Percentiles rank a stretch among this genome's conserved stretches.
phyloP scores from a whole-genome alignment of 2,113 vertebrate species.

The Sylvilagus bachmani region DNA sequence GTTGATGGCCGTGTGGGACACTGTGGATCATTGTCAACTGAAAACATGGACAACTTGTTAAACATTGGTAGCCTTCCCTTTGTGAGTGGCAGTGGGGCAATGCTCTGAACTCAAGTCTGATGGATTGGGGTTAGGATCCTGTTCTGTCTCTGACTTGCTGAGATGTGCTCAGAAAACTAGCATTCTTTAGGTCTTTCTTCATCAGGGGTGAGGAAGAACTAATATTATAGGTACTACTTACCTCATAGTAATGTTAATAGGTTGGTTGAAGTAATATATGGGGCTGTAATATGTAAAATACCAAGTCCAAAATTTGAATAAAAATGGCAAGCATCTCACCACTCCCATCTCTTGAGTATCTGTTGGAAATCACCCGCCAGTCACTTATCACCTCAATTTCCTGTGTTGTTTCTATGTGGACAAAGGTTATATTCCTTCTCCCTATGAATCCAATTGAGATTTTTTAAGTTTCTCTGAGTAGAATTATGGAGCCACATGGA shows the following conservation, averaged over 20 bases:
- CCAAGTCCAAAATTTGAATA: not conserved
- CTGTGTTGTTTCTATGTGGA: fast-evolving
- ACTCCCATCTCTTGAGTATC: too few species aligned
- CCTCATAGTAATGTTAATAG: fast-evolving
- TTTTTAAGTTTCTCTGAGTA: not conserved
- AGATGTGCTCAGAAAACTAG: fast-evolving
- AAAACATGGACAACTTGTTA: not conserved
- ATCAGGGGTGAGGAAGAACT: not conserved
- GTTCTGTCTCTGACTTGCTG: not conserved
- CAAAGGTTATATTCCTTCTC: not conserved
- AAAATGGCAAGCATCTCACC: fast-evolving
- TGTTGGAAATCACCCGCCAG: fast-evolving
- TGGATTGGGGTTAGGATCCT: not conserved
- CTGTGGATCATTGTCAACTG: fast-evolving
- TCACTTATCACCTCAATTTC: not conserved
- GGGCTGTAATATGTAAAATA: not conserved
- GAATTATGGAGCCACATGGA: not conserved
- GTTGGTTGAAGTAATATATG: fast-evolving
- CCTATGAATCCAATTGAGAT: not conserved
- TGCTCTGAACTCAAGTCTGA: not conserved
- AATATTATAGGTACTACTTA: not conserved
- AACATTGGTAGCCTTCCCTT: fast-evolving
- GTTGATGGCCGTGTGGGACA: fast-evolving
- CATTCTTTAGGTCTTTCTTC: not conserved
- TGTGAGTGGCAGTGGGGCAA: fast-evolving